Evolutionary conservation across 23 tunicate species (phyloP).

Genomic region (Trididemnum miniatum): DNA sequence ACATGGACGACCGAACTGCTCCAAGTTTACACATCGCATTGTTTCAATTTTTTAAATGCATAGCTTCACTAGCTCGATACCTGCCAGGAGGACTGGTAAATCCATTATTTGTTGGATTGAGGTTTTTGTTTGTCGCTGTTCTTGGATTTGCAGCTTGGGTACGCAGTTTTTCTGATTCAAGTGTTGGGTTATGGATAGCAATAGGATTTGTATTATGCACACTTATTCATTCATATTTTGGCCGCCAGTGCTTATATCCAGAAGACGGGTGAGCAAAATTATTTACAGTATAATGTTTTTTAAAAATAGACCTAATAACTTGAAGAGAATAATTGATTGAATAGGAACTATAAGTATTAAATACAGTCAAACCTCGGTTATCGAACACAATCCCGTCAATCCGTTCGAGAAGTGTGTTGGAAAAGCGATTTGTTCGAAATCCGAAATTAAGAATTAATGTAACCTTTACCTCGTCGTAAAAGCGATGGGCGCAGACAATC

Average conservation of each 20-base stretch:
- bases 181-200: neutral
- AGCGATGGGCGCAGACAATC: no score
- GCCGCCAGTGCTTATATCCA: neutral
- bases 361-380: no score
- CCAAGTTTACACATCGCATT: neutral
- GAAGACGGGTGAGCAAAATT: neutral
- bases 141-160: conserved; percentile 21
- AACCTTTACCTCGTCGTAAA: no score
- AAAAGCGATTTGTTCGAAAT: no score
- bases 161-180: conserved; percentile 14
- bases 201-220: neutral
- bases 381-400: no score
- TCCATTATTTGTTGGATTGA: neutral
- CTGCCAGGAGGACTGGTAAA: neutral
- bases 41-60: neutral
- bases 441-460: no score
- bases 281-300: neutral
- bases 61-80: neutral
- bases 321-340: no score
- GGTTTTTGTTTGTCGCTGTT: neutral
- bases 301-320: no score
- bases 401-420: no score
- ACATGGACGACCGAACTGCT: no score
- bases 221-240: neutral
- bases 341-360: no score